These are phyloP conservation scores for Steinernema carpocapsae DNA, from an alignment of 2,888 invertebrate species.

Conservation along the genomic window DNA sequence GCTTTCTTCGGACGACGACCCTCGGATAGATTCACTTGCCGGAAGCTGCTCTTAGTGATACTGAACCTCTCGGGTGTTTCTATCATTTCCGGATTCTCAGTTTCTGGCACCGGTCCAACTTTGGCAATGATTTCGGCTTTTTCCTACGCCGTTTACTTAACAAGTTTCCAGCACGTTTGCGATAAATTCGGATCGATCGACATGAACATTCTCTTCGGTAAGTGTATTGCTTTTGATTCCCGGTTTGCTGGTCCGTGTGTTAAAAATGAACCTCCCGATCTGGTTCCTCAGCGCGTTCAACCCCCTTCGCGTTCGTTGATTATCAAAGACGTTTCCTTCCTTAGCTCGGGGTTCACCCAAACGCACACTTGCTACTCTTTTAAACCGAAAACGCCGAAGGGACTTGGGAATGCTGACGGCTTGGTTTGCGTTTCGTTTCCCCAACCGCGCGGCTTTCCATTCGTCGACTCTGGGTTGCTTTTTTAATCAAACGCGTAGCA, in stretches of 20 bases:
- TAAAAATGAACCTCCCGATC: not conserved
- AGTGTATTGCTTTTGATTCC: conserved; percentile 63
- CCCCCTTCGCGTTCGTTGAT: too few relatives aligned
- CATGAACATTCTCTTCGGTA: conserved; percentile 92
- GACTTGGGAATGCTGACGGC: not conserved
- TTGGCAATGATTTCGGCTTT: conserved; percentile 73
- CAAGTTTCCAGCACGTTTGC: conserved; percentile 81
- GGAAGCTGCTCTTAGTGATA: conserved; percentile 56
- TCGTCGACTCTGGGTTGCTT: not conserved
- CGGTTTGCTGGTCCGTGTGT: conserved; percentile 10
- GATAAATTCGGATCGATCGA: conserved; percentile 91
- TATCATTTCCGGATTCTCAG: conserved; percentile 60
- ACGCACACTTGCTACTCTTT: not conserved
- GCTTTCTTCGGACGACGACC: conserved; percentile 66
- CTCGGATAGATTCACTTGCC: conserved; percentile 46
- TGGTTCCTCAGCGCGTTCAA: not conserved
- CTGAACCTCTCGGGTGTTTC: conserved; percentile 63
- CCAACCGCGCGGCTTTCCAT: not conserved
- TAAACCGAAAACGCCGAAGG: not conserved
- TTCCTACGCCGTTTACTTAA: conserved; percentile 87
- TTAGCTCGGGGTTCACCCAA: conserved; percentile 4
- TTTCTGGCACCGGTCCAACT: conserved; percentile 53
- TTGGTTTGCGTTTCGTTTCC: not conserved
- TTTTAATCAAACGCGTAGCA: conserved; percentile 15
- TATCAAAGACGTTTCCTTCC: too few relatives aligned